These are phyloP conservation scores for Diadema setosum DNA, from an alignment of 35 echinoderm and acorn worm species.

Conservation along the genomic window DNA sequence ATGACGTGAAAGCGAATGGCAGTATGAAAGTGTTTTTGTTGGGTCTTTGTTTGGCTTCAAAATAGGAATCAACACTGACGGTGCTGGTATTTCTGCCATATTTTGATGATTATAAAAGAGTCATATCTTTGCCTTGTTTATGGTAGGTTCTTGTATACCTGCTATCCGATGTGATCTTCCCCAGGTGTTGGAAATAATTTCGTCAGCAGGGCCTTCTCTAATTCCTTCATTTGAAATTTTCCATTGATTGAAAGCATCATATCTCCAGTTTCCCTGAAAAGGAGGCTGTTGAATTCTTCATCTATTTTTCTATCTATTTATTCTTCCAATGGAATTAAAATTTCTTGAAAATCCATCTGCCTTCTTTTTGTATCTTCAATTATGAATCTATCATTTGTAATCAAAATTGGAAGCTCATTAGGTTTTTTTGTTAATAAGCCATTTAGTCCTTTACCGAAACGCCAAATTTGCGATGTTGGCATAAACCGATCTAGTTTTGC, in stretches of 20 bases:
- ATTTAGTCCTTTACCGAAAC: not conserved
- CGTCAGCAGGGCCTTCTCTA: not conserved
- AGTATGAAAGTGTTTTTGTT: not conserved
- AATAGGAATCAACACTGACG: not conserved
- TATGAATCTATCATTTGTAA: not conserved
- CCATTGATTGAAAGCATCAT: no score
- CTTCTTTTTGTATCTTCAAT: not conserved
- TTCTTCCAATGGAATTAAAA: not conserved
- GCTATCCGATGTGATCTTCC: not conserved
- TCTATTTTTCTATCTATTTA: not conserved
- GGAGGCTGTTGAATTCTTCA: not conserved
- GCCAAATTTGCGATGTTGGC: not conserved
- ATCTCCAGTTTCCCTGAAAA: no score
- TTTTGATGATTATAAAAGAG: not conserved
- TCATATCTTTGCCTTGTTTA: not conserved
- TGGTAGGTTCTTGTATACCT: not conserved
- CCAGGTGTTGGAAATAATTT: not conserved
- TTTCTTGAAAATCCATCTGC: not conserved
- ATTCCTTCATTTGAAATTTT: no score
- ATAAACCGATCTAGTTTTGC: not conserved
- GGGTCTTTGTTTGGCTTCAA: not conserved
- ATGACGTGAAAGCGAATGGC: not conserved
- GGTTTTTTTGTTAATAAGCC: no score
- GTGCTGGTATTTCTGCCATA: not conserved
- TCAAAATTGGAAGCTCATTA: no score